Evolutionary conservation across 1,140 invertebrate species (phyloP), one percentile per base, ranked within the genome.

Genomic region (Cyclargus thomasi): DNA sequence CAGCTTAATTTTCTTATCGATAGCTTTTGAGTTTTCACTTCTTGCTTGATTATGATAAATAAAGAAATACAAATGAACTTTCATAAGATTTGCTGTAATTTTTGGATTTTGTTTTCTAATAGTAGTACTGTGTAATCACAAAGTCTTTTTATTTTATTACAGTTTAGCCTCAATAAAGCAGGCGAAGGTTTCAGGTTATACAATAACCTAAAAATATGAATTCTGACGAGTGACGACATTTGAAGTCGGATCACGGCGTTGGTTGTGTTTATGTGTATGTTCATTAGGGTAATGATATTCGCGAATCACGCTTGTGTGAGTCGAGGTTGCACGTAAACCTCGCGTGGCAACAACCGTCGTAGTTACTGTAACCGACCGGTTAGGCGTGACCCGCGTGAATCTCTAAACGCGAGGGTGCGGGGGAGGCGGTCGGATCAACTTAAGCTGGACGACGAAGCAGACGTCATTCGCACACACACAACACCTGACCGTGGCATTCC

Each of bases 251-350:
- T 47, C 39, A 47, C 39, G 39, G 39, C 39, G 39, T 11, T 16
- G 39, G 14, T 47, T 47, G 39, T 47, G 22, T 53, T 21, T 29
- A 71, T 76, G 69, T 76, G 74, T 77, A 81, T 83, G 79, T 83
- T 86, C 83, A 85, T 86, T 89, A 82, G 79, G 80, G 84, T 85
- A 88, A 89, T 85, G 78, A 85, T 87, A 86, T 87, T 88, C 85
- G 80, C 82, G 81, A 87, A 88, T 87, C 87, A 88, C 74, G 77
- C 82, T 81, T 85, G 86, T 85, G 80, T 80, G 80, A 86, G 88
- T 85, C 83, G 86, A 84, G 86, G 86, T 86, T 88, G 86, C 86
- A 88, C 83, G 87, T 82, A 76, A 77, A 74, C 76, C 82, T 86
- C 76, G 81, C 85, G 81, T 88, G 80, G 86, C 81, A 90, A 90